These are phyloP conservation scores for Euthynnus affinis DNA, from an alignment of 2,797 vertebrate genomes.

Conservation along the genomic window DNA sequence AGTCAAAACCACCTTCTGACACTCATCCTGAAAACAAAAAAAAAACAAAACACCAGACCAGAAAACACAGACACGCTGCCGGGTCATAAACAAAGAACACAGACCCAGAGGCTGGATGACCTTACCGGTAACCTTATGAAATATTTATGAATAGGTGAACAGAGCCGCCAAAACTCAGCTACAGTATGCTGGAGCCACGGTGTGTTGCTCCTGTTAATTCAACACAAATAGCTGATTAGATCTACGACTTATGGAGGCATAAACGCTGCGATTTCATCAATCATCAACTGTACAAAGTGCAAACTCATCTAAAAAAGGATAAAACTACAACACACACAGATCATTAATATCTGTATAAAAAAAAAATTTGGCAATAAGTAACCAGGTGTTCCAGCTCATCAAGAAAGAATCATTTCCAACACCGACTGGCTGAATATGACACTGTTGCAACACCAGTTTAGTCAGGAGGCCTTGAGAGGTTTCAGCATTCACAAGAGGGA, in stretches of 20 bases:
- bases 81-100: conserved; percentile 44
- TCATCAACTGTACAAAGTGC: not conserved
- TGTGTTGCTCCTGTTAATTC: not conserved
- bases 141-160: conserved; percentile 58
- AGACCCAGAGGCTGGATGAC: conserved; percentile 29
- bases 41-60: conserved; percentile 10
- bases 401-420: conserved; percentile 7
- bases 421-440: conserved; percentile 31
- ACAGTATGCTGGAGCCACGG: not conserved
- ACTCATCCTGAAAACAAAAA: conserved; percentile 5
- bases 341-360: conserved; percentile 9
- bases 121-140: conserved; percentile 54
- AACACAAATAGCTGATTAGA: not conserved
- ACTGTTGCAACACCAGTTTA: conserved; percentile 42
- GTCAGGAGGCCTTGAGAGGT: conserved; percentile 8
- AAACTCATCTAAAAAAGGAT: not conserved
- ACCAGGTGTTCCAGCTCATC: not conserved
- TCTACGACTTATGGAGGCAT: not conserved
- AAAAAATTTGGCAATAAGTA: conserved; percentile 29
- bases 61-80: conserved; percentile 19
- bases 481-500: conserved; percentile 34
- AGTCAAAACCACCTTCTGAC: not conserved
- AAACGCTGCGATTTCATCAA: not conserved
- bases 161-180: conserved; percentile 24
- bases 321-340: not conserved